Evolutionary conservation across 1,140 invertebrate species (phyloP), one percentile per base, ranked within the genome.

Genomic region (Plectrocnemia conspersa): DNA sequence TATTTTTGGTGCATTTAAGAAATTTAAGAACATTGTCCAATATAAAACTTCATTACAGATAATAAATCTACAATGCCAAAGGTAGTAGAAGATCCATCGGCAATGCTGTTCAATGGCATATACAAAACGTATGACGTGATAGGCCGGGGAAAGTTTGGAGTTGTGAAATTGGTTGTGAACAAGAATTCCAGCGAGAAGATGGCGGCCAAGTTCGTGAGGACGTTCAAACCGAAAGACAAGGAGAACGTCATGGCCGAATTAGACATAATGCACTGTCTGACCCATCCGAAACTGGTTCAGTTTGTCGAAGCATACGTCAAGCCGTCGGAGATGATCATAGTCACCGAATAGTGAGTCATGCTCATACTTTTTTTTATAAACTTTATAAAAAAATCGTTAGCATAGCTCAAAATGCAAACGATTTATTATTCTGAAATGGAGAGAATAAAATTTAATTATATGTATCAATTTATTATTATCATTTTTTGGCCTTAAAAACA

Each of bases 141-240:
- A n/a, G 89, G 89, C 0, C 86, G 88, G 66, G 89, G 89, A 1
- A 78, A 86, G 57, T 92, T 88, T 65, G 88, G 88, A 2, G 76
- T 83, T 2, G 88, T 91, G 1, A 82, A 83, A 52, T 80, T 84
- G 63, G 82, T 92, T 27, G 73, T 82, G 11, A 88, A 96, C 58
- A 86, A 82, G 62, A 65, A 73, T 1, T 82, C 81, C 1, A 80
- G 80, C 11, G 78, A 83, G 33, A 80, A 81, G 46, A 84, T 86
- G 66, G 95, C 95, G 0, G 94, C 92, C 11, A 98, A 98, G 71
- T 88, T 96, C 65, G 84, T 98, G 11, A 84, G 86, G 65, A 93
- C 81, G 64, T 84, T 83, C 40, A 89, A 84, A 54, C 73, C 82
- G 1, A 82, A 83, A 61, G 93, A 97, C 68, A 88, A 87, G 56